Evolutionary conservation across 2,113 vertebrate species (phyloP).

Genomic region (Anas platyrhynchos): DNA sequence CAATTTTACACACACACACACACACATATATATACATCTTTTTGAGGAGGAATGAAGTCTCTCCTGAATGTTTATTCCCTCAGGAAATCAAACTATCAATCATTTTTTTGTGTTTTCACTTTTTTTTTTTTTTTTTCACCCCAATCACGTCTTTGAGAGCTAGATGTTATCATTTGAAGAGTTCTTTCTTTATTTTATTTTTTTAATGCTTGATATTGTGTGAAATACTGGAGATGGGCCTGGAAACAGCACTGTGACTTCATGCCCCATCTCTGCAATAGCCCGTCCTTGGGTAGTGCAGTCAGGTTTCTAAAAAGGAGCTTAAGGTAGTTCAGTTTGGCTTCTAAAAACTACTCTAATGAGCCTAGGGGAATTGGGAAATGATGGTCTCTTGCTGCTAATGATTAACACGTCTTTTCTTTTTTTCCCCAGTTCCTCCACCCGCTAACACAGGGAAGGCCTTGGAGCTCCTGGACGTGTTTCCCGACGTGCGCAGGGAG

Average conservation of each 20-base stretch:
- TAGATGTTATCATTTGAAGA: neutral
- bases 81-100: neutral
- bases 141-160: neutral
- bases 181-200: neutral
- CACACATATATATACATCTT: too few relatives aligned
- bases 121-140: neutral
- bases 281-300: neutral
- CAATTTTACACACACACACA: too few relatives aligned
- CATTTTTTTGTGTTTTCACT: too few relatives aligned
- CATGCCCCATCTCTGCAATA: neutral
- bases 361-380: fast-evolving
- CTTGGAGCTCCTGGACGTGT: too few relatives aligned
- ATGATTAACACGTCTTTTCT: neutral
- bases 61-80: neutral
- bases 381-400: neutral
- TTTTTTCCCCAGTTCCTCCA: neutral
- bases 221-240: neutral
- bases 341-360: neutral
- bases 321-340: neutral
- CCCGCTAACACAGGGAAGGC: too few relatives aligned
- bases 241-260: fast-evolving
- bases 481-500: neutral
- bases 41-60: neutral
- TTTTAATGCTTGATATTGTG: too few relatives aligned
- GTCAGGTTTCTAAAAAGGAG: neutral